phyloP scores from a whole-genome alignment of 2,888 invertebrate species.

The Drosophila atripex region DNA sequence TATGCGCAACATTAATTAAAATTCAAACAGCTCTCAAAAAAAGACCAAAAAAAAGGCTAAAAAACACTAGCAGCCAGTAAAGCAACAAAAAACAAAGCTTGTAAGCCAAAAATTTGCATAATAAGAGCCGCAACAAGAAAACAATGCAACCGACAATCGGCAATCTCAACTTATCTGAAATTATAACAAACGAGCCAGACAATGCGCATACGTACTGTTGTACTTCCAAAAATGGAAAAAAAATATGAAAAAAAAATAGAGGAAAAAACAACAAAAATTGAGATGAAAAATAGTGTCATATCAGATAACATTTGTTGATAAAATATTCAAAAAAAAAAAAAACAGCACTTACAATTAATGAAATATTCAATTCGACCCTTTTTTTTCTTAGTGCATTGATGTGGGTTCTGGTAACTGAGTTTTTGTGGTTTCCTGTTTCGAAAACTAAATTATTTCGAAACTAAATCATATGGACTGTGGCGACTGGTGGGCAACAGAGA shows the following conservation, averaged over 20 bases:
- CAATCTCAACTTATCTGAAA: slow-evolving; percentile 55
- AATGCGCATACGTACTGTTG: slow-evolving; percentile 54
- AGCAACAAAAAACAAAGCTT: slow-evolving; percentile 18
- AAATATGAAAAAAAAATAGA: neutral
- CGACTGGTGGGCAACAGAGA: too few species aligned
- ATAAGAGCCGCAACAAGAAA: slow-evolving; percentile 54
- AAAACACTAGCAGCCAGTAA: neutral
- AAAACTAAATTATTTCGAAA: neutral
- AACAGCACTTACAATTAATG: slow-evolving; percentile 2
- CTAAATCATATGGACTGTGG: too few species aligned
- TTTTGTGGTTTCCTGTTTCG: slow-evolving; percentile 8
- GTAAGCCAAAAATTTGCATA: slow-evolving; percentile 66
- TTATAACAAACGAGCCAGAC: slow-evolving; percentile 33
- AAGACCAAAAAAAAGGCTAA: neutral
- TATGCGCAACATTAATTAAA: slow-evolving; percentile 69
- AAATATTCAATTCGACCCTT: neutral
- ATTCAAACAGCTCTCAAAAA: slow-evolving; percentile 39
- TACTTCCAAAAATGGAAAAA: slow-evolving; percentile 8
- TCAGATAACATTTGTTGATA: neutral
- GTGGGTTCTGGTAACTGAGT: slow-evolving; percentile 8
- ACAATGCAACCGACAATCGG: slow-evolving; percentile 60
- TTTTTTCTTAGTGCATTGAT: neutral
- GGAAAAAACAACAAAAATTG: too few species aligned
- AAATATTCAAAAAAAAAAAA: slow-evolving; percentile 5
- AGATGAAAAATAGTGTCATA: slow-evolving; percentile 8